Conservation (phyloP, 2,888 invertebrate genomes). For the Cantharis lateralis region DNA sequence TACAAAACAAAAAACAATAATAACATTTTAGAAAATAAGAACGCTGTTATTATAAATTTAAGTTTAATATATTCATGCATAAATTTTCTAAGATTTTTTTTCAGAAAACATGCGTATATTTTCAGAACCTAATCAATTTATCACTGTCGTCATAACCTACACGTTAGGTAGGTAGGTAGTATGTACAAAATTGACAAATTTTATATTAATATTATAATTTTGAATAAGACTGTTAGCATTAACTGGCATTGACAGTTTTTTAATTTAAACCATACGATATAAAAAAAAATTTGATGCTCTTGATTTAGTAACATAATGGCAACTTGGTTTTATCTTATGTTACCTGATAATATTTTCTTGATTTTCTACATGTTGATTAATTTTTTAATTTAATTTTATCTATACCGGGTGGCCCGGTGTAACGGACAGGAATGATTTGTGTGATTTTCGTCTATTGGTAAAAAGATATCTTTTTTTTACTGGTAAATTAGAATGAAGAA, state of each 20-base stretch:
- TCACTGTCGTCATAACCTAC: slow-evolving; percentile 13
- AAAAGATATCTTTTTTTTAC: too few species aligned
- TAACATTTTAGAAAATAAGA: neutral
- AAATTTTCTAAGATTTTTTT: slow-evolving; percentile 1
- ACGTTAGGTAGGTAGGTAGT: neutral
- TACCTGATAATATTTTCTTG: neutral
- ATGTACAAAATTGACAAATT: slow-evolving; percentile 8
- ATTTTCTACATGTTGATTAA: neutral
- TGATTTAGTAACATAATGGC: neutral
- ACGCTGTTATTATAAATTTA: neutral
- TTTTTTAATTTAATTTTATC: neutral
- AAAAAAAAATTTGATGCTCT: neutral
- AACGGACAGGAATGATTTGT: too few species aligned
- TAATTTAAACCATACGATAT: neutral
- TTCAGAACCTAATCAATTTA: slow-evolving; percentile 7
- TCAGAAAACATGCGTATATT: slow-evolving; percentile 1
- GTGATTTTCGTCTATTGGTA: too few species aligned
- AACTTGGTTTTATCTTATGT: neutral
- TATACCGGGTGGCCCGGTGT: neutral
- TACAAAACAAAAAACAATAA: neutral
- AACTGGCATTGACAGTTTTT: slow-evolving; percentile 8
- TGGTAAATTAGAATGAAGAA: too few species aligned
- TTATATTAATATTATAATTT: slow-evolving; percentile 17
- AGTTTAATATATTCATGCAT: slow-evolving; percentile 3
- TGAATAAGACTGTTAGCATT: slow-evolving; percentile 2